phyloP scores from a whole-genome alignment of 2,888 invertebrate genomes.

The Clunio marinus region DNA sequence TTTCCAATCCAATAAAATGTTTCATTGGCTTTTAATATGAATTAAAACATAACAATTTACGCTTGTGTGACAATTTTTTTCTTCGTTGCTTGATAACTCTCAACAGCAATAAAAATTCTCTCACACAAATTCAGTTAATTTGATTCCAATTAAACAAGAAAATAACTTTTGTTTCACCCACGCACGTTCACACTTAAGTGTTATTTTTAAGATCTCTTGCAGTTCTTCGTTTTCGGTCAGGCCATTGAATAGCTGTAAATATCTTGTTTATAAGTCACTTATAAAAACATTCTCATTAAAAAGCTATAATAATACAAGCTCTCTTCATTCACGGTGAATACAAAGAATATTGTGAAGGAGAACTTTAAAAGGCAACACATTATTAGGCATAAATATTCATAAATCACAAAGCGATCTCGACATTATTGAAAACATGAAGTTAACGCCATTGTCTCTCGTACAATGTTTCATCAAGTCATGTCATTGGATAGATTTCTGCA shows the following conservation, averaged over 20 bases:
- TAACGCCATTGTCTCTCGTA: background rate
- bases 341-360: background rate
- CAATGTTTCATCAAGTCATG: background rate
- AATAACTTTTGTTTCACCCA: conserved; percentile 12
- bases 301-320: conserved; percentile 18
- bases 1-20: background rate
- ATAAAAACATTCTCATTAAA: conserved; percentile 28
- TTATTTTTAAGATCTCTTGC: conserved; percentile 14
- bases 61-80: conserved; percentile 1
- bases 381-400: conserved; percentile 19
- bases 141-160: background rate
- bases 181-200: conserved; percentile 8
- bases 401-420: background rate
- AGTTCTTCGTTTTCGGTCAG: background rate
- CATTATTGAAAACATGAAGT: background rate
- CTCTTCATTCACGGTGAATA: conserved; percentile 6
- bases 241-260: conserved; percentile 20
- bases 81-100: too few species aligned
- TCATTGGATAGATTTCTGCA: background rate
- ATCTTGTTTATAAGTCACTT: conserved; percentile 5
- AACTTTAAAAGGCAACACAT: background rate
- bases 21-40: background rate
- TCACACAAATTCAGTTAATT: conserved; percentile 1
- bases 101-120: too few species aligned
- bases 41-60: background rate